phyloP scores from a whole-genome alignment of 2,797 vertebrate species.

The Geotrypetes seraphini region DNA sequence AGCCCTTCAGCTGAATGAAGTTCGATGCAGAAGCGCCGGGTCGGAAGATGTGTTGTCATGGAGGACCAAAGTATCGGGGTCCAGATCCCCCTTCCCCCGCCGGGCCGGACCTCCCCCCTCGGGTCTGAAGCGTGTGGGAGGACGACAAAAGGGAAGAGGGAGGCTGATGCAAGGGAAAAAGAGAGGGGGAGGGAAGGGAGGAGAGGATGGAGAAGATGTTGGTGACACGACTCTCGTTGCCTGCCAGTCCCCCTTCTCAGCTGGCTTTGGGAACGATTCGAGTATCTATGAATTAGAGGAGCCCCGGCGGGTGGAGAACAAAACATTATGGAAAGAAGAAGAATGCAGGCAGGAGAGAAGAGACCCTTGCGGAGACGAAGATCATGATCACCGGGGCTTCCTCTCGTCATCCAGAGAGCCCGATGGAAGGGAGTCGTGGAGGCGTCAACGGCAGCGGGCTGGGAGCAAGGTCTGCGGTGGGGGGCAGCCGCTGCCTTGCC shows the following conservation, averaged over 20 bases:
- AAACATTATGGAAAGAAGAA: no score
- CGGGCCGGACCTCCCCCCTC: not conserved
- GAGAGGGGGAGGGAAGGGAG: not conserved
- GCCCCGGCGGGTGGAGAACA: no score
- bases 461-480: conserved; percentile 9
- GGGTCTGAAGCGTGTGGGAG: not conserved
- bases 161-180: not conserved
- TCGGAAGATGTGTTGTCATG: no score
- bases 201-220: no score
- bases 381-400: conserved; percentile 10
- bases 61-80: no score
- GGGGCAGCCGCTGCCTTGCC: conserved; percentile 74
- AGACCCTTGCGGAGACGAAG: not conserved
- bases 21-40: no score
- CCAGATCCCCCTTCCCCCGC: conserved; percentile 6
- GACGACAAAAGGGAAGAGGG: not conserved
- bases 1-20: no score
- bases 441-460: conserved; percentile 16
- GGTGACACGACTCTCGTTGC: no score
- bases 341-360: not conserved
- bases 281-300: no score
- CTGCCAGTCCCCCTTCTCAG: no score
- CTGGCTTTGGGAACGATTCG: no score
- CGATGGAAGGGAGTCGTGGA: conserved; percentile 32
- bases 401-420: no score